Evolutionary conservation across 2,888 invertebrate genomes (phyloP).

Genomic region (Phymatocera aterrima): DNA sequence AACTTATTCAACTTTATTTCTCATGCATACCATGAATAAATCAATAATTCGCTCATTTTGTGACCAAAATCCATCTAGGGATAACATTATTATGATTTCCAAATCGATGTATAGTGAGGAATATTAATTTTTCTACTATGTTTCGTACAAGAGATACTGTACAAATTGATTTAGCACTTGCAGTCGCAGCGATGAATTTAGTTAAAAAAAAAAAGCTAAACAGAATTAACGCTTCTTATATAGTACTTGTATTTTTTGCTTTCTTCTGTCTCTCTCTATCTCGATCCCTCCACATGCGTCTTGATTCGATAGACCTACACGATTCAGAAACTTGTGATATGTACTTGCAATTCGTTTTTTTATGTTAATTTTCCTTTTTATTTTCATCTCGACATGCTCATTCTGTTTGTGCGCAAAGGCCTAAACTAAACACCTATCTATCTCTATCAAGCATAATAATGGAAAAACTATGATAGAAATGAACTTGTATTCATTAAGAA

Average conservation of each 20-base stretch:
- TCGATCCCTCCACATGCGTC: neutral
- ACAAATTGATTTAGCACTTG: neutral
- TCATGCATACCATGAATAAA: too few relatives aligned
- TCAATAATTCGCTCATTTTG: neutral
- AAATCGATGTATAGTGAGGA: neutral
- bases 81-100: neutral
- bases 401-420: neutral
- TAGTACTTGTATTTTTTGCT: neutral
- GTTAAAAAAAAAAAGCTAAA: neutral
- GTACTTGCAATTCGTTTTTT: neutral
- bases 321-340: neutral
- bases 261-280: neutral
- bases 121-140: constrained; percentile 7
- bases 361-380: neutral
- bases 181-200: neutral
- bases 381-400: neutral
- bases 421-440: neutral
- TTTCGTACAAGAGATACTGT: neutral
- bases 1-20: neutral
- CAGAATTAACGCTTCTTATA: neutral
- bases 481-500: neutral
- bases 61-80: neutral
- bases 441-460: neutral
- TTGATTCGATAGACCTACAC: neutral
- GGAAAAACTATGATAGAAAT: neutral